Conservation (phyloP, 1,140 invertebrate species). For the Myzus persicae region DNA sequence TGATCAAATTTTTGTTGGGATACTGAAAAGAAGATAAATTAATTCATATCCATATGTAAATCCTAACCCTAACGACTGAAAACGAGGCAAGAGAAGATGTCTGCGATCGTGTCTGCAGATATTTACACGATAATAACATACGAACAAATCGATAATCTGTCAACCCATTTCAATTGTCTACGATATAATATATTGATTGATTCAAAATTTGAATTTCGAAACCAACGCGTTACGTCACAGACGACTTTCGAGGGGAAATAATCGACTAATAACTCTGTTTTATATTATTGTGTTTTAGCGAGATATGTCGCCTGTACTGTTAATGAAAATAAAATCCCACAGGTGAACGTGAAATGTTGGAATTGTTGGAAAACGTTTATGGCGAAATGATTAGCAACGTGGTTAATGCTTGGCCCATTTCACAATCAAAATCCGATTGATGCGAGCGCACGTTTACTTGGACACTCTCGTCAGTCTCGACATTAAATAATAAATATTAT, state of each 20-base stretch:
- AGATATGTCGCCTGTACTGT: neutral
- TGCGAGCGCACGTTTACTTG: neutral
- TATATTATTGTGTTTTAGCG: neutral
- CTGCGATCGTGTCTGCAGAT: neutral
- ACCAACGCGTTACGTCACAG: too few relatives aligned
- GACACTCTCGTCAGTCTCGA: neutral
- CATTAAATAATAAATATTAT: too few relatives aligned
- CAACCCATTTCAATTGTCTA: neutral
- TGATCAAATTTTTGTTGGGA: neutral
- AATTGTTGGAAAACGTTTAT: neutral
- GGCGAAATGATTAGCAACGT: neutral
- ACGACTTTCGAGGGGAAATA: neutral
- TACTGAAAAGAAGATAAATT: neutral
- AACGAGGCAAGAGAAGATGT: neutral
- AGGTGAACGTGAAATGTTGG: neutral
- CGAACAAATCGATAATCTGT: neutral
- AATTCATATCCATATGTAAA: neutral
- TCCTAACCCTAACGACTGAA: neutral
- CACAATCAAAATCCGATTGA: neutral
- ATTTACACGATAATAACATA: neutral
- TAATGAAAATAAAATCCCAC: neutral
- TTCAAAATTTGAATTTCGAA: neutral
- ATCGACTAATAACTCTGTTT: neutral
- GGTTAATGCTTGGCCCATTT: neutral
- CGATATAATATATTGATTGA: neutral